Evolutionary conservation across 2,113 vertebrate genomes (phyloP).

Genomic region (Ptychochromis oligacanthus): DNA sequence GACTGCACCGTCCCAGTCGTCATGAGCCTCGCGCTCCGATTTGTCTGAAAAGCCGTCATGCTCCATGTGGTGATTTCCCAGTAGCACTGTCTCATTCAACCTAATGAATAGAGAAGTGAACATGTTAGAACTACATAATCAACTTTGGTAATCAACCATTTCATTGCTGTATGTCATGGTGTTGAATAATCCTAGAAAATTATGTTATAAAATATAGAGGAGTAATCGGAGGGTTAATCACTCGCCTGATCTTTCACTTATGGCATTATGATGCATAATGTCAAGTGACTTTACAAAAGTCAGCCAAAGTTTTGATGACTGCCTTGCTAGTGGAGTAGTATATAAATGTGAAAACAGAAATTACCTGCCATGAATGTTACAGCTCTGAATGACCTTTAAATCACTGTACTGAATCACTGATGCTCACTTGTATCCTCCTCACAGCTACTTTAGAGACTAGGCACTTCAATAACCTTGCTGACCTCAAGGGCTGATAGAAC

Average conservation of each 20-base stretch:
- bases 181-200: not conserved
- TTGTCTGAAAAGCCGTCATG: slow-evolving; percentile 91
- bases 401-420: no score
- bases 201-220: not conserved
- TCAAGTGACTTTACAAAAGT: not conserved
- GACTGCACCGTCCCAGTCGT: slow-evolving; percentile 85
- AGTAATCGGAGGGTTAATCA: not conserved
- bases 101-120: slow-evolving; percentile 66
- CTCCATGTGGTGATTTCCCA: slow-evolving; percentile 87
- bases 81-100: slow-evolving; percentile 83
- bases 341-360: not conserved
- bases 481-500: not conserved
- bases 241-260: not conserved
- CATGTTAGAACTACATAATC: slow-evolving; percentile 2
- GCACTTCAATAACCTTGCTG: not conserved
- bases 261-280: not conserved
- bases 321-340: not conserved
- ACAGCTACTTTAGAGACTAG: not conserved
- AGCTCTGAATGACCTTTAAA: not conserved
- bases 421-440: not conserved
- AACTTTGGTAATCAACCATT: not conserved
- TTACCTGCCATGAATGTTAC: not conserved
- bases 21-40: slow-evolving; percentile 87
- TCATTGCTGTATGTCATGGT: not conserved
- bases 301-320: not conserved